Evolutionary conservation across 2,888 invertebrate species (phyloP).

Genomic region (Dasysyrphus tricinctus): DNA sequence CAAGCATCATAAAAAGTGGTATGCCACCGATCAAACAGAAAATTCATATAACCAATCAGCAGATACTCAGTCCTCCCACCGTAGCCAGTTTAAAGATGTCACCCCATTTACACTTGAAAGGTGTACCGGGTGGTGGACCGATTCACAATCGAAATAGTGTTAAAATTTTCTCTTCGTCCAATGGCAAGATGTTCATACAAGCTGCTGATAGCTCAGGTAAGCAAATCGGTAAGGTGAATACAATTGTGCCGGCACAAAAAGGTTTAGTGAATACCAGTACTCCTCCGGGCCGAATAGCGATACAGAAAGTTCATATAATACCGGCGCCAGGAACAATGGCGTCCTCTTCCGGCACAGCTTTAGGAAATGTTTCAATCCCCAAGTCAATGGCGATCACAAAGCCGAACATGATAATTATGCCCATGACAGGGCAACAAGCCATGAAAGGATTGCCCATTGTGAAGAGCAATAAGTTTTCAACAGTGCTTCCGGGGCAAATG

Average conservation of each 20-base stretch:
- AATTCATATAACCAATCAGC: slow-evolving; percentile 77
- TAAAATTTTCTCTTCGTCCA: slow-evolving; percentile 81
- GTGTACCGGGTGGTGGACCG: slow-evolving; percentile 78
- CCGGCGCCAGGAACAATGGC: slow-evolving; percentile 77
- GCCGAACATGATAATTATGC: slow-evolving; percentile 82
- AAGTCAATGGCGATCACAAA: slow-evolving; percentile 77
- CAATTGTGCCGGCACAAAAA: slow-evolving; percentile 55
- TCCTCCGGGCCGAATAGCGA: slow-evolving; percentile 79
- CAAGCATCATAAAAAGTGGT: slow-evolving; percentile 76
- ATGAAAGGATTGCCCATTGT: slow-evolving; percentile 57
- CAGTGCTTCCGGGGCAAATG: slow-evolving; percentile 56
- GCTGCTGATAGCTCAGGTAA: slow-evolving; percentile 78
- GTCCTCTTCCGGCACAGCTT: slow-evolving; percentile 63
- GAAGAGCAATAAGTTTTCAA: slow-evolving; percentile 69
- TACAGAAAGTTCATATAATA: slow-evolving; percentile 82
- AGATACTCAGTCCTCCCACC: slow-evolving; percentile 75
- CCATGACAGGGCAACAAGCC: slow-evolving; percentile 57
- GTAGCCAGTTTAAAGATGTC: slow-evolving; percentile 78
- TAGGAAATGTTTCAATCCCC: slow-evolving; percentile 69
- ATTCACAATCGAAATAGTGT: slow-evolving; percentile 80
- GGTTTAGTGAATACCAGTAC: slow-evolving; percentile 54
- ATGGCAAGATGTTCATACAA: slow-evolving; percentile 82
- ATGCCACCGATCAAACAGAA: slow-evolving; percentile 69
- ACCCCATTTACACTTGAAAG: slow-evolving; percentile 78
- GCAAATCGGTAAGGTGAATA: slow-evolving; percentile 55